Evolutionary conservation across 2,888 invertebrate genomes (phyloP).

Genomic region (Pachydiplax longipennis): DNA sequence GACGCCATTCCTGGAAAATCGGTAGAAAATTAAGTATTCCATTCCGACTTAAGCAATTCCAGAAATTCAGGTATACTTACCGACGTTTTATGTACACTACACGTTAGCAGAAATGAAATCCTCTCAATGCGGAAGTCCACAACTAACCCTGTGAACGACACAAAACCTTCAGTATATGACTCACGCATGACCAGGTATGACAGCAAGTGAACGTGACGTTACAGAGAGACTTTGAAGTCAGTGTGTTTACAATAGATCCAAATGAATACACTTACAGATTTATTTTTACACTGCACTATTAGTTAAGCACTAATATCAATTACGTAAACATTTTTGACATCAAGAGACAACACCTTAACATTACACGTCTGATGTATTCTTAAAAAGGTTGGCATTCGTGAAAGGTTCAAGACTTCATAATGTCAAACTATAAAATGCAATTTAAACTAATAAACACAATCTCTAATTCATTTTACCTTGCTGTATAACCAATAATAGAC

Average conservation of each 20-base stretch:
- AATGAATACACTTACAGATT: too few relatives aligned
- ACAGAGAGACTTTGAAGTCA: background rate
- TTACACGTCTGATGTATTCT: background rate
- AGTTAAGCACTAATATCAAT: background rate
- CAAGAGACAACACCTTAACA: background rate
- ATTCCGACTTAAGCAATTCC: background rate
- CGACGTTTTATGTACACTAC: background rate
- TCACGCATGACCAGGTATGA: background rate
- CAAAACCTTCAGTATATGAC: background rate
- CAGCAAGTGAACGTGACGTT: background rate
- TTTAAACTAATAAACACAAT: background rate
- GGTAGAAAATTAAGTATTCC: background rate
- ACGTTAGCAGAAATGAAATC: background rate
- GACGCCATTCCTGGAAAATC: conserved; percentile 74
- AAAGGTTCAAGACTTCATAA: background rate
- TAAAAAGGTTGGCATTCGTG: background rate
- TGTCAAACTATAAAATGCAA: background rate
- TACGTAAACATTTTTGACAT: conserved; percentile 37
- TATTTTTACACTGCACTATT: background rate
- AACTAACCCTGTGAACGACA: background rate
- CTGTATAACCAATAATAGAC: background rate
- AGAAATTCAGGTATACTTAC: background rate
- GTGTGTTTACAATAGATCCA: too few relatives aligned
- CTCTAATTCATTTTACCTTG: background rate
- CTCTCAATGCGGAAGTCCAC: background rate